A percentile compares a stretch with the other conserved stretches of the same genome.
phyloP scores from a whole-genome alignment of 2,888 invertebrate genomes.

The Tuta absoluta region DNA sequence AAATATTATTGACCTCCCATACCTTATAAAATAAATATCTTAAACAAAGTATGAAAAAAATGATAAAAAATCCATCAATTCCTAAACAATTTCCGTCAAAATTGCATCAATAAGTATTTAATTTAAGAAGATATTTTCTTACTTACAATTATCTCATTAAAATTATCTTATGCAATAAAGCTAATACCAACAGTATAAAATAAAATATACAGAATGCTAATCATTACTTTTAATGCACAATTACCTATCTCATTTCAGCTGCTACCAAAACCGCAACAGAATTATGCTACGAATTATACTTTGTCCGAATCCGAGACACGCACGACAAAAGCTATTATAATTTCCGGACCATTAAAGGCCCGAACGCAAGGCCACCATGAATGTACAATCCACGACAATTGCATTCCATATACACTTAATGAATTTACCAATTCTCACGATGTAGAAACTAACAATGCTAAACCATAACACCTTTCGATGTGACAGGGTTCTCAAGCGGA shows the following conservation, averaged over 20 bases:
- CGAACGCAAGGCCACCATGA: constrained; percentile 70
- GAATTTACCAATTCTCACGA: constrained; percentile 61
- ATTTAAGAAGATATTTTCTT: not conserved
- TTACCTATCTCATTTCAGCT: constrained; percentile 51
- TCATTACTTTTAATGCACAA: constrained; percentile 51
- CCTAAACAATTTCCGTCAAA: too few species aligned
- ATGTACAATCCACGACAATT: constrained; percentile 68
- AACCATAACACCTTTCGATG: constrained; percentile 44
- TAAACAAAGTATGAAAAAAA: not conserved
- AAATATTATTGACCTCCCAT: not conserved
- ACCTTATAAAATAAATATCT: not conserved
- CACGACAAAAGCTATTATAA: constrained; percentile 64
- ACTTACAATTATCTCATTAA: constrained; percentile 14
- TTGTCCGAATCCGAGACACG: constrained; percentile 49
- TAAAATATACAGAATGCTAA: constrained; percentile 32
- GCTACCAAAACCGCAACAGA: constrained; percentile 51
- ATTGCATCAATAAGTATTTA: not conserved
- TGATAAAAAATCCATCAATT: not conserved
- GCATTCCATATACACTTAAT: constrained; percentile 61
- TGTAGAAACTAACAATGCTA: not conserved
- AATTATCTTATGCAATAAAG: constrained; percentile 20
- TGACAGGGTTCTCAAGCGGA: constrained; percentile 72
- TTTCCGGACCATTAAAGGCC: constrained; percentile 73
- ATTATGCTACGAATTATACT: constrained; percentile 39
- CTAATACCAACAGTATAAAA: constrained; percentile 33